Evolutionary conservation across 2,113 vertebrate species (phyloP), one percentile per base, ranked within the genome.

Genomic region (Ardeotis arabs): DNA sequence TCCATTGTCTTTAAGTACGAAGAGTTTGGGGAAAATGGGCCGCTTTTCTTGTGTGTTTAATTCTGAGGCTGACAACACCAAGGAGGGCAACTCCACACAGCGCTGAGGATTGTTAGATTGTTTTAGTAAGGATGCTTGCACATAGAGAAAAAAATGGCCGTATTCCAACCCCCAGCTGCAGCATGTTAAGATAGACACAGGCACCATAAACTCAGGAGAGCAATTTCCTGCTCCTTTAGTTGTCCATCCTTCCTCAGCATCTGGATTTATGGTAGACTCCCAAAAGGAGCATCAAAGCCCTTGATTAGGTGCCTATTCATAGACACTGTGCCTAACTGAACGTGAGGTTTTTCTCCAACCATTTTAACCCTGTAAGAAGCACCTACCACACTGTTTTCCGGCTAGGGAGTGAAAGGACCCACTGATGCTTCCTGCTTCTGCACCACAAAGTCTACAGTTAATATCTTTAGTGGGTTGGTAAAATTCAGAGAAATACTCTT

Each of bases 1-100:
- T 31, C 13, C 11, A 1, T 64, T 67, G 22, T 39, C 27, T 74
- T 55, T 31, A 87, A 55, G 59, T 13, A 29, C 3, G 31, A 73
- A 79, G 7, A 31, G 1, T 35, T 9, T n/a, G 5, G 37, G 18
- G 2, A 0, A n/a, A 37, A 81, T 1, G 4, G 15, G 4, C 4
- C 14, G 4, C 1, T 52, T 37, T 18, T 60, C 45, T 45, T 3
- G 10, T 25, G 27, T 4, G 14, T 74, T 58, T 55, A 12, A 19
- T 74, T 47, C 60, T 74, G 14, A 50, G 19, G 5, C 14, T 86
- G n/a, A 20, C 15, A 75, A 37, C 24, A 44, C 41, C 0, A 1
- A 64, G 35, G 37, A 62, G 7, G 5, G 24, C 4, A 66, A 47
- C 33, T 56, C 52, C 28, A 63, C 21, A 20, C 17, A n/a, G 24